These are phyloP conservation scores for Entelurus aequoreus DNA, from an alignment of 2,113 vertebrate genomes.

Conservation along the genomic window DNA sequence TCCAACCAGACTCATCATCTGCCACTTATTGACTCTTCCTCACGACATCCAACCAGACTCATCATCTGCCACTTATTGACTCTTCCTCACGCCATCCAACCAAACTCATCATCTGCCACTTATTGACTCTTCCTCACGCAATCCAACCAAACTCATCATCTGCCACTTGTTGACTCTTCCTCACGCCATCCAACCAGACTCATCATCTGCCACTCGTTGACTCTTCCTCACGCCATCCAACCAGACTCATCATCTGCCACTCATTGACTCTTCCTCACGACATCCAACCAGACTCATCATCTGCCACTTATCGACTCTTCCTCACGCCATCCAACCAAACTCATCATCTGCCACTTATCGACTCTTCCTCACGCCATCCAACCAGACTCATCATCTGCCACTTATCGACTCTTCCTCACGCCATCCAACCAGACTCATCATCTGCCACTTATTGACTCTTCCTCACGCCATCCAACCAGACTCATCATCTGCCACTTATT, in stretches of 20 bases:
- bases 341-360: conserved; percentile 32
- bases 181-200: too few relatives aligned
- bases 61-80: conserved; percentile 31
- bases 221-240: neutral
- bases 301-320: conserved; percentile 30
- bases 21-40: conserved; percentile 24
- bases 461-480: too few relatives aligned
- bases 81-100: neutral
- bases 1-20: conserved; percentile 1
- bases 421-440: too few relatives aligned
- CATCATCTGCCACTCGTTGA: conserved; percentile 31
- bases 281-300: neutral
- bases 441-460: conserved; percentile 32
- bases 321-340: too few relatives aligned
- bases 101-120: conserved; percentile 26
- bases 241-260: conserved; percentile 23
- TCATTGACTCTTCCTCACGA: conserved; percentile 5
- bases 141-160: neutral
- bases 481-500: conserved; percentile 31
- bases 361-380: neutral
- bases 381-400: conserved; percentile 21
- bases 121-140: neutral
- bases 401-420: conserved; percentile 7
- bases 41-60: too few relatives aligned
- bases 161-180: conserved; percentile 27